These are phyloP conservation scores for Phyllopteryx taeniolatus DNA, from an alignment of 2,113 vertebrate species.

Conservation along the genomic window DNA sequence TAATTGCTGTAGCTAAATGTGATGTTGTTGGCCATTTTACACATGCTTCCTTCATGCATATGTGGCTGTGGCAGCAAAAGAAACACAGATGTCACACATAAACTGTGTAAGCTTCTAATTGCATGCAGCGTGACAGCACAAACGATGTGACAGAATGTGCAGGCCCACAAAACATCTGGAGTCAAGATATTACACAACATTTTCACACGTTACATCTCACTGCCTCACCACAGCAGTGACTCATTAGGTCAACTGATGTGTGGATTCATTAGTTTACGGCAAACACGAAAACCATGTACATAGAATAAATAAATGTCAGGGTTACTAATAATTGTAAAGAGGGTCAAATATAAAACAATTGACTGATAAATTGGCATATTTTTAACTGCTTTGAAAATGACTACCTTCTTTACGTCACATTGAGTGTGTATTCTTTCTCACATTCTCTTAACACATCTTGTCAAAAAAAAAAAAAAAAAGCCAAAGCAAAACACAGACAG, in stretches of 20 bases:
- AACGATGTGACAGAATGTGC: slow-evolving; percentile 7
- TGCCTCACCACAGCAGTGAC: slow-evolving; percentile 1
- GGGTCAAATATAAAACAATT: not conserved
- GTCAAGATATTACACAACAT: slow-evolving; percentile 12
- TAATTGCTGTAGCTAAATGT: not conserved
- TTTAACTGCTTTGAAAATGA: not conserved
- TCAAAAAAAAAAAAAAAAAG: no score
- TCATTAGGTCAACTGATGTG: slow-evolving; percentile 21
- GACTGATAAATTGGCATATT: not conserved
- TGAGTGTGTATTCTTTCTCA: not conserved
- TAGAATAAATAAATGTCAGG: not conserved
- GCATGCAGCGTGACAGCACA: slow-evolving; percentile 6
- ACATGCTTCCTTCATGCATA: not conserved
- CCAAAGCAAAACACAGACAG: no score
- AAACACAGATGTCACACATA: slow-evolving; percentile 33
- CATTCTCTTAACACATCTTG: not conserved
- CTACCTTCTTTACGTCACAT: not conserved
- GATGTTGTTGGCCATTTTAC: not conserved
- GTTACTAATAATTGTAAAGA: not conserved
- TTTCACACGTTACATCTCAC: not conserved
- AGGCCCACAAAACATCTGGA: slow-evolving; percentile 37
- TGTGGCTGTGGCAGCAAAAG: slow-evolving; percentile 1
- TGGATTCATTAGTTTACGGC: not conserved
- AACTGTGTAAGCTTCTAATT: not conserved
- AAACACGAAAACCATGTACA: not conserved